Evolutionary conservation across 2,113 vertebrate genomes (phyloP).

Genomic region (human (Homo sapiens)): DNA sequence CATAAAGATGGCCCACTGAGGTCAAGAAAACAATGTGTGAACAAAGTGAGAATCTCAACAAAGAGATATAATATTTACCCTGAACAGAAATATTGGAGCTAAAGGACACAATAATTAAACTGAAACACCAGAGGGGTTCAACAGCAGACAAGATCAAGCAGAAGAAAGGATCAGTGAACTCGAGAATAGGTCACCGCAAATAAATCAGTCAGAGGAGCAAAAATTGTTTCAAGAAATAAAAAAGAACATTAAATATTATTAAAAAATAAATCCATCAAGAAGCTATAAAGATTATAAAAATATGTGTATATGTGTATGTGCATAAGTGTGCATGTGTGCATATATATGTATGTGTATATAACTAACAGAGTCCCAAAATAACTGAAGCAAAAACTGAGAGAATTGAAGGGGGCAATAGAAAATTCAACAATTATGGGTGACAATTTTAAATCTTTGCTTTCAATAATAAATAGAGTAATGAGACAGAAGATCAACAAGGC

Average conservation of each 20-base stretch:
- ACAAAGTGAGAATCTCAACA: background rate
- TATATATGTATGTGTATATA: background rate
- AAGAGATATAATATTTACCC: background rate
- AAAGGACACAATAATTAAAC: too few relatives aligned
- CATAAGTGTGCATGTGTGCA: too few relatives aligned
- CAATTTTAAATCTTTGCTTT: background rate
- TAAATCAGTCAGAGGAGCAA: background rate
- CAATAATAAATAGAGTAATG: background rate
- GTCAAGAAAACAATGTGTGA: background rate
- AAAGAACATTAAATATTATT: background rate
- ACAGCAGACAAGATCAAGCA: background rate
- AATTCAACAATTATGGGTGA: background rate
- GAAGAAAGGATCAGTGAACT: background rate
- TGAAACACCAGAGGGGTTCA: too few relatives aligned
- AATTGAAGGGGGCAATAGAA: background rate
- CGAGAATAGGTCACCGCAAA: background rate
- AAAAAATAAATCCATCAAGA: background rate
- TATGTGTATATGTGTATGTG: background rate
- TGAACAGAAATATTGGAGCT: background rate
- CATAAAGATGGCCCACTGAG: background rate
- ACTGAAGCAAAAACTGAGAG: background rate
- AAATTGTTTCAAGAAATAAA: background rate
- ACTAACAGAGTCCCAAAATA: background rate
- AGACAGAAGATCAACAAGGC: background rate
- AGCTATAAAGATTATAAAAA: background rate